Base-by-base conservation (phyloP, 2,113 vertebrate genomes). In the Phycodurus eques region DNA sequence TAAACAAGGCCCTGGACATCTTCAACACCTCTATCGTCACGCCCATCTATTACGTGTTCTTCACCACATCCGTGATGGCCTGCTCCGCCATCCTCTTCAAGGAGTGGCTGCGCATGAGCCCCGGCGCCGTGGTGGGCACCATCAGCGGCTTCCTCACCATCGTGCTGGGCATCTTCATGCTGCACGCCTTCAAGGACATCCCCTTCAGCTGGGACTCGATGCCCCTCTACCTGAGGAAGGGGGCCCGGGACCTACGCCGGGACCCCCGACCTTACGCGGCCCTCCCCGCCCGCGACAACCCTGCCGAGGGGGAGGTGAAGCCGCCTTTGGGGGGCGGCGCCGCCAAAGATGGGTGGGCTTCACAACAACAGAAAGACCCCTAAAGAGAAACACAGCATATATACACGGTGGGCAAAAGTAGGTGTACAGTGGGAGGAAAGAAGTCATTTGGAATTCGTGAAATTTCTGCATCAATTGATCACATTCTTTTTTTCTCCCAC, bases 21-120 rank as follows among this genome's bases (percentile, higher is more conserved):
- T 95, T 92, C 83, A 94, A 89, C 83, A 94, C 92, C 0, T 95
- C 93, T 0, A 80, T 94, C 53, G 90, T 96, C 74, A 94, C 93
- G 0, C 93, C 94, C 2, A 84, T 94, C 73, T 94, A 94, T 80
- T 95, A 96, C 0, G 93, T 95, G 79, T 93, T 95, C 80, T 96
- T 95, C 87, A 95, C 92, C 78, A 94, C 91, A 0, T 91, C 93
- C 0, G 92, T 96, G 69, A 94, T 94, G 91, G 91, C 54, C 27
- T 96, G 93, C 82, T 95, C 94, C 0, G 93, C 92, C 60, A 94
- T 95, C 78, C 92, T 95, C 60, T 96, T 96, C 83, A 95, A 95
- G 71, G 93, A 95, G 82, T 95, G 94, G 94, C 81, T 94, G 72
- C 78, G 91, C 9, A 92, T 96, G 93, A 88, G 85, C 43, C 67